Conservation (phyloP, 2,113 vertebrate species). For the Leucoraja erinaceus region DNA sequence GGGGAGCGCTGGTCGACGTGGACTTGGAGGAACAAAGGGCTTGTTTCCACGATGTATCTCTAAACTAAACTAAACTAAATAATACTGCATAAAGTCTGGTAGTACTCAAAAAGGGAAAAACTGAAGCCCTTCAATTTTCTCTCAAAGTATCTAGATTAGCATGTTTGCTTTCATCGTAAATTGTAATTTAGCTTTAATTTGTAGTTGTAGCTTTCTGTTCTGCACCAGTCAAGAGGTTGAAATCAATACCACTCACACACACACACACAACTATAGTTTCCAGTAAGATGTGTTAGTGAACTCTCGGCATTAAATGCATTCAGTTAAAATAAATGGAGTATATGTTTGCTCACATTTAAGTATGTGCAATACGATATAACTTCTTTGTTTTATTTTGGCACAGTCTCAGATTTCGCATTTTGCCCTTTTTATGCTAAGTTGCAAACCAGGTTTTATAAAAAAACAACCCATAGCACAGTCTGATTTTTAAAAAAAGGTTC, state of each 20-base stretch:
- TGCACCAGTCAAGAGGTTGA: neutral
- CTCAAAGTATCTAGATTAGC: neutral
- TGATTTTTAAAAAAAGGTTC: neutral
- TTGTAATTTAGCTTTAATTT: neutral
- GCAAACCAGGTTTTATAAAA: neutral
- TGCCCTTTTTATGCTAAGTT: neutral
- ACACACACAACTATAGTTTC: neutral
- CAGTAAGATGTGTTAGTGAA: neutral
- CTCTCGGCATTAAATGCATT: neutral
- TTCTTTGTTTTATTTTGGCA: slow-evolving; percentile 18
- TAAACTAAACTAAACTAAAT: neutral
- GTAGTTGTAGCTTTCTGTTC: neutral
- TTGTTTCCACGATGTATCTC: no score
- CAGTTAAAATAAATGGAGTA: neutral
- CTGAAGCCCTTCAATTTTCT: neutral
- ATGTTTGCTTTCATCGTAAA: slow-evolving; percentile 10
- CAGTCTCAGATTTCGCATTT: neutral
- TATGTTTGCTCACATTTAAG: neutral
- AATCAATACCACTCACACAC: slow-evolving; percentile 13
- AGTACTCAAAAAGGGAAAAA: neutral
- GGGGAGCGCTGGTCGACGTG: no score
- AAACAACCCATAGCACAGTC: neutral
- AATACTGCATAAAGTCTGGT: no score
- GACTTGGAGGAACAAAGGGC: no score
- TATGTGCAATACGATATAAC: neutral